These are phyloP conservation scores for Illadopsis cleaveri DNA, from an alignment of 2,113 vertebrate species.

Conservation along the genomic window DNA sequence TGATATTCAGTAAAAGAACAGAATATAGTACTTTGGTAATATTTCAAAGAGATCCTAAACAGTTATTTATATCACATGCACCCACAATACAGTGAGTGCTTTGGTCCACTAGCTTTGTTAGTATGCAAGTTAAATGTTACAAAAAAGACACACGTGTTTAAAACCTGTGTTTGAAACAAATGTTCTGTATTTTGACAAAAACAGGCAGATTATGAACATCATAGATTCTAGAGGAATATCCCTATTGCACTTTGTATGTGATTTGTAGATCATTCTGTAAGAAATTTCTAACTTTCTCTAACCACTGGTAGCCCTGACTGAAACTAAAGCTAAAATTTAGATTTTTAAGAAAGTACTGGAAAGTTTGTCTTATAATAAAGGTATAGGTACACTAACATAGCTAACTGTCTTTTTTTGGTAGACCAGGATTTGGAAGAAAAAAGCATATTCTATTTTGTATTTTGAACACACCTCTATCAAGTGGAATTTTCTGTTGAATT, in stretches of 20 bases:
- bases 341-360: background rate
- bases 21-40: background rate
- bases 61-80: background rate
- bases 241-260: fast-evolving
- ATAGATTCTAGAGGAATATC: background rate
- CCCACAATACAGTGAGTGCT: background rate
- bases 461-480: background rate
- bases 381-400: background rate
- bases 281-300: background rate
- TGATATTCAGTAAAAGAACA: background rate
- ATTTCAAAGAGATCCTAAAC: background rate
- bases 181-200: background rate
- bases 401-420: background rate
- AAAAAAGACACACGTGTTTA: fast-evolving
- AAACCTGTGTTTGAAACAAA: background rate
- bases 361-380: background rate
- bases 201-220: background rate
- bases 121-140: background rate
- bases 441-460: fast-evolving
- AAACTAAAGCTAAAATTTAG: background rate
- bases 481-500: background rate
- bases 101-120: background rate
- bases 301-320: background rate
- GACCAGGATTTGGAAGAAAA: background rate
- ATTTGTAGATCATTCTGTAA: background rate